phyloP scores from a whole-genome alignment of 2,113 vertebrate genomes.

The Neolamprologus longior region DNA sequence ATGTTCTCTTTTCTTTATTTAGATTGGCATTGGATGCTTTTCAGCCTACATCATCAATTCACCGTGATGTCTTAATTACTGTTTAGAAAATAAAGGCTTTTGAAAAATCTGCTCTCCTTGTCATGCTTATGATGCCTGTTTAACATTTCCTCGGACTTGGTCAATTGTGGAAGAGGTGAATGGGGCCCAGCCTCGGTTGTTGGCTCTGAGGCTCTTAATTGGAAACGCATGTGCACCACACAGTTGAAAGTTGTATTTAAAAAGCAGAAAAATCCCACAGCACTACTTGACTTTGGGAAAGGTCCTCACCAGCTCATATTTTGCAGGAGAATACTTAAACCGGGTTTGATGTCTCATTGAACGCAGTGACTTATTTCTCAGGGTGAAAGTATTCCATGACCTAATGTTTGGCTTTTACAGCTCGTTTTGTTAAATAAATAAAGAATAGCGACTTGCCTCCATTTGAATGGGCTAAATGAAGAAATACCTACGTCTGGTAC shows the following conservation, averaged over 20 bases:
- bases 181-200: conserved; percentile 56
- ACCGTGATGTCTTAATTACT: conserved; percentile 45
- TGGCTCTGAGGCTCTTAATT: conserved; percentile 61
- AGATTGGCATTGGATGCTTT: conserved; percentile 11
- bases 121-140: conserved; percentile 65
- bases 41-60: conserved; percentile 37
- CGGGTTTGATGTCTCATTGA: conserved; percentile 61
- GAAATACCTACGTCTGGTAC: conserved; percentile 67
- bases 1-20: conserved; percentile 32
- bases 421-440: conserved; percentile 74
- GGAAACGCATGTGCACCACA: conserved; percentile 66
- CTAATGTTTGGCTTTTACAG: conserved; percentile 72
- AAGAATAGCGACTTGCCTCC: conserved; percentile 47
- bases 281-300: conserved; percentile 54
- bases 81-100: conserved; percentile 54
- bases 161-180: conserved; percentile 55
- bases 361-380: conserved; percentile 59
- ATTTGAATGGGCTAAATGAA: conserved; percentile 58
- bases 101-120: conserved; percentile 47
- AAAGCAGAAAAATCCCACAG: conserved; percentile 56
- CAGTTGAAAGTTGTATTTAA: conserved; percentile 58
- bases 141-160: conserved; percentile 65
- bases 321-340: conserved; percentile 52
- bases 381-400: conserved; percentile 72
- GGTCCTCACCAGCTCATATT: conserved; percentile 60